Evolutionary conservation across 1,140 invertebrate species (phyloP).

Genomic region (Octopus sinensis): DNA sequence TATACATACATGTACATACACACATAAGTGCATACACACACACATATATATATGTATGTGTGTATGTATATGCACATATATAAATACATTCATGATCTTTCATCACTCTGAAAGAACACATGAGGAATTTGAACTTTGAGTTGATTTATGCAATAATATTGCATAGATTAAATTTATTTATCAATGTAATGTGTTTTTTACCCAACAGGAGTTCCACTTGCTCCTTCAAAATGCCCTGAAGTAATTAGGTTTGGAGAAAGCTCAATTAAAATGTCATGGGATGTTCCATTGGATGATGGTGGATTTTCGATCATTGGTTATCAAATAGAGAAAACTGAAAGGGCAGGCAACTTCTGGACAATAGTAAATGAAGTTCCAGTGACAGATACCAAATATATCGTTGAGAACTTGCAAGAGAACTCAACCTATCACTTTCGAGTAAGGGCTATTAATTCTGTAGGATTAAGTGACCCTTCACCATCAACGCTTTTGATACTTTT

Average conservation of each 20-base stretch:
- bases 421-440: conserved; percentile 94
- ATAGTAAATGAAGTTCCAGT: conserved; percentile 84
- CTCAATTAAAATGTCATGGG: conserved; percentile 90
- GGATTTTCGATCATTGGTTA: conserved; percentile 81
- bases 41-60: too few relatives aligned
- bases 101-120: too few relatives aligned
- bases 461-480: conserved; percentile 82
- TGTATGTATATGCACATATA: too few relatives aligned
- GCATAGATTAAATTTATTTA: too few relatives aligned
- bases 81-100: too few relatives aligned
- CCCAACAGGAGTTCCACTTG: conserved; percentile 41
- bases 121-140: too few relatives aligned
- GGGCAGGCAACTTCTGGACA: conserved; percentile 72
- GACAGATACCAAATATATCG: conserved; percentile 80
- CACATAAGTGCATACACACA: too few relatives aligned
- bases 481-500: conserved; percentile 65
- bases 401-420: conserved; percentile 75
- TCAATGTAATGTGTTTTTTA: background rate
- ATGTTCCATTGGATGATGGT: conserved; percentile 95
- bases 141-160: too few relatives aligned
- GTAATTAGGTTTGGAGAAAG: conserved; percentile 89
- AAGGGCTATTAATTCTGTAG: conserved; percentile 94
- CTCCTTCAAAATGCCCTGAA: conserved; percentile 44
- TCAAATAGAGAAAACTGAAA: conserved; percentile 68
- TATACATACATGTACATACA: too few relatives aligned